These are phyloP conservation scores for Phyto melanocephala DNA, from an alignment of 2,888 invertebrate species.

Conservation along the genomic window DNA sequence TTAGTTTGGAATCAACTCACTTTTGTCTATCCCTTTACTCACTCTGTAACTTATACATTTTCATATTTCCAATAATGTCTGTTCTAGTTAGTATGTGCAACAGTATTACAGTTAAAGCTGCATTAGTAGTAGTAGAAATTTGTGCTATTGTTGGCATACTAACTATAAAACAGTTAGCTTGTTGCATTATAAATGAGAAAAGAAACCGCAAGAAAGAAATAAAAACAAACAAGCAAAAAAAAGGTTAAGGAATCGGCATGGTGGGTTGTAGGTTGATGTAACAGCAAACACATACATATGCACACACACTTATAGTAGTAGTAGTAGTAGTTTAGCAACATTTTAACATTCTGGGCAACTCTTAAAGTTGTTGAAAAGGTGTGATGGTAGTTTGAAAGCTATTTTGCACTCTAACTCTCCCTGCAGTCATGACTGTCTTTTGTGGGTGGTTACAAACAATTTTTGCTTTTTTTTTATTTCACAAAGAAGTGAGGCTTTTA, in stretches of 20 bases:
- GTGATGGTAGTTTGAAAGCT: conserved; percentile 67
- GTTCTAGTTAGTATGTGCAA: too few species aligned
- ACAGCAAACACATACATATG: too few species aligned
- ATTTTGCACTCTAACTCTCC: conserved; percentile 30
- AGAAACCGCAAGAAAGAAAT: conserved; percentile 14
- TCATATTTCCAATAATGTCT: too few species aligned
- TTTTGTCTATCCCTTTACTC: too few species aligned
- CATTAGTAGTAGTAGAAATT: too few species aligned
- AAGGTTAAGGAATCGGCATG: neutral
- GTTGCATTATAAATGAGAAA: conserved; percentile 50
- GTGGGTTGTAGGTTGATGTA: neutral
- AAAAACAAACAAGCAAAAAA: neutral
- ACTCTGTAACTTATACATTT: too few species aligned
- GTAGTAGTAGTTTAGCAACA: neutral
- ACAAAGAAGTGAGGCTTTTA: neutral
- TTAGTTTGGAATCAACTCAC: too few species aligned
- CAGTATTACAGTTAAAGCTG: too few species aligned
- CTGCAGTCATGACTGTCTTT: conserved; percentile 60
- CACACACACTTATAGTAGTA: too few species aligned
- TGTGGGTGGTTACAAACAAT: conserved; percentile 68
- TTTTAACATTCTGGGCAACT: conserved; percentile 13
- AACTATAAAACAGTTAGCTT: conserved; percentile 38
- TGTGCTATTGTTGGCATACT: neutral
- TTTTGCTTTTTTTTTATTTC: conserved; percentile 50
- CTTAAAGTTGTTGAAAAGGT: conserved; percentile 45